Percentiles rank a stretch among this genome's conserved stretches.
phyloP scores from a whole-genome alignment of 2,113 vertebrate genomes.

The Paedocypris sp. region DNA sequence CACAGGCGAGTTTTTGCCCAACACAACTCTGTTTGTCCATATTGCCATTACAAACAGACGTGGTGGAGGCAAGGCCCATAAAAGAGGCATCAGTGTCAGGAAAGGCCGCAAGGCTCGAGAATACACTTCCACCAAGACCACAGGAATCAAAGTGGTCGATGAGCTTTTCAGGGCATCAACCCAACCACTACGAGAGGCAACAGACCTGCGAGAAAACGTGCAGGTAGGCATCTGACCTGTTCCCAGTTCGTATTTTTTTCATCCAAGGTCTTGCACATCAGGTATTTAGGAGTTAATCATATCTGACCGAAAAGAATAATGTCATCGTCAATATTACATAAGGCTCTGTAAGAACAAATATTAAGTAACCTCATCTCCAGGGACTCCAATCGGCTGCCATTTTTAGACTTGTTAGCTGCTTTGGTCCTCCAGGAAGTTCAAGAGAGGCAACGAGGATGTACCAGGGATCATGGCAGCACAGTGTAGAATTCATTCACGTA shows the following conservation, averaged over 20 bases:
- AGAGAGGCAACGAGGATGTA: background rate
- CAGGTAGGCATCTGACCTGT: conserved; percentile 60
- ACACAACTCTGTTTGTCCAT: conserved; percentile 79
- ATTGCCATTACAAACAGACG: conserved; percentile 82
- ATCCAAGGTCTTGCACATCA: no score
- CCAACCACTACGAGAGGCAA: conserved; percentile 80
- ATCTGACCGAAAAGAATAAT: no score
- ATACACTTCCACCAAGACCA: conserved; percentile 80
- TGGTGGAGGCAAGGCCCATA: conserved; percentile 76
- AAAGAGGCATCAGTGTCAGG: conserved; percentile 74
- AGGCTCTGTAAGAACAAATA: background rate
- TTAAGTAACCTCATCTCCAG: no score
- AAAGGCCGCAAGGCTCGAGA: conserved; percentile 75
- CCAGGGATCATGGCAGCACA: background rate
- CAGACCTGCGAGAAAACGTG: conserved; percentile 82
- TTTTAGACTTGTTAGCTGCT: background rate
- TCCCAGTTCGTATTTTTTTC: background rate
- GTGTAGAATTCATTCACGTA: background rate
- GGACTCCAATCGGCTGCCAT: background rate
- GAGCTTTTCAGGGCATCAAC: conserved; percentile 82
- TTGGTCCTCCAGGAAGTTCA: conserved; percentile 2
- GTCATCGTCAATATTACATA: background rate
- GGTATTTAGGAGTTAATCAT: no score
- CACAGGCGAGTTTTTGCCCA: conserved; percentile 73
- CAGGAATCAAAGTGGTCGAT: conserved; percentile 79